A percentile compares a stretch with the other conserved stretches of the same genome.
phyloP scores from a whole-genome alignment of 2,113 vertebrate species.

The Oenanthe oenanthe region DNA sequence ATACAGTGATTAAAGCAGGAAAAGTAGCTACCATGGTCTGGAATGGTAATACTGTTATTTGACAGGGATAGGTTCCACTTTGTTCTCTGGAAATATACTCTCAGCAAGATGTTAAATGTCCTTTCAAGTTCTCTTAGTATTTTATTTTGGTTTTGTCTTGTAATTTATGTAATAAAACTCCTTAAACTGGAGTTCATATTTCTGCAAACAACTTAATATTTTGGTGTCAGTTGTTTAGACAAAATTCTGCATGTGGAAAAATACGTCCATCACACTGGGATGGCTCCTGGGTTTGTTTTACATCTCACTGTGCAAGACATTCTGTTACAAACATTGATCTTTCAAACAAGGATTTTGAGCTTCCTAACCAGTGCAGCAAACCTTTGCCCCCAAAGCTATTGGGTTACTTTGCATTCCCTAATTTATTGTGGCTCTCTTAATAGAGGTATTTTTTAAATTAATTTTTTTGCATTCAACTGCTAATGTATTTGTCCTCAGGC shows the following conservation, averaged over 20 bases:
- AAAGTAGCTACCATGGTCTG: not conserved
- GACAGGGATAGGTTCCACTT: not conserved
- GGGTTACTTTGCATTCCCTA: not conserved
- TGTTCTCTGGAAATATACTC: not conserved
- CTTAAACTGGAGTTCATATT: not conserved
- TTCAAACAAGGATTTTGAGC: not conserved
- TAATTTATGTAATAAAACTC: not conserved
- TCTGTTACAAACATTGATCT: not conserved
- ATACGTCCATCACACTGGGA: not conserved
- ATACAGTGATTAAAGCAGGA: not conserved
- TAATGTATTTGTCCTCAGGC: not conserved
- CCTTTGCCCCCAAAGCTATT: not conserved
- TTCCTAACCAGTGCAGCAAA: not conserved
- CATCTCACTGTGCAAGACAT: not conserved
- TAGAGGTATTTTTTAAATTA: not conserved
- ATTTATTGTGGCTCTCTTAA: not conserved
- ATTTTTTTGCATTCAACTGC: not conserved
- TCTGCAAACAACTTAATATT: not conserved
- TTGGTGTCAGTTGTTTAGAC: not conserved
- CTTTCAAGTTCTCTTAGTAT: not conserved
- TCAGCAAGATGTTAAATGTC: not conserved
- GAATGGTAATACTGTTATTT: not conserved
- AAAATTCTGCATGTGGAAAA: not conserved
- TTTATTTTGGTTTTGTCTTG: not conserved
- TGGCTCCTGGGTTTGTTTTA: not conserved